Percentiles rank a stretch among this genome's conserved stretches.
phyloP scores from a whole-genome alignment of 92 coral and sea anemone species.

The Pocillopora meandrina region DNA sequence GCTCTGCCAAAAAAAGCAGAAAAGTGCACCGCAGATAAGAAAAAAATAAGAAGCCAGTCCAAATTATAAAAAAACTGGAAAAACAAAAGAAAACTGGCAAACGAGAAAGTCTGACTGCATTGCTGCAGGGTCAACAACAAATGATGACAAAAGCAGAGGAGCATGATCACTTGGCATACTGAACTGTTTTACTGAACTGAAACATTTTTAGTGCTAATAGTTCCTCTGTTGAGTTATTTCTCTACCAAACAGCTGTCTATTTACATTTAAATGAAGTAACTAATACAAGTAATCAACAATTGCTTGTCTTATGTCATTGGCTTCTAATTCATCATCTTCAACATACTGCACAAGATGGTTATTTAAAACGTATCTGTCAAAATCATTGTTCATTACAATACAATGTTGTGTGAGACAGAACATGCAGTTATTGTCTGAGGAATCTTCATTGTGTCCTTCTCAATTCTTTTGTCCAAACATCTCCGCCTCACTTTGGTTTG shows the following conservation, averaged over 20 bases:
- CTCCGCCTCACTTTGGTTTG: neutral
- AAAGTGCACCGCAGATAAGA: slow-evolving; percentile 21
- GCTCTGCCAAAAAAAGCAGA: slow-evolving; percentile 23
- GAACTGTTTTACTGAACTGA: neutral
- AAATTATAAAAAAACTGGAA: slow-evolving; percentile 12
- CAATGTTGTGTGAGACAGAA: slow-evolving; percentile 31
- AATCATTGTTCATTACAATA: neutral
- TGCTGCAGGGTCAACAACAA: slow-evolving; percentile 48
- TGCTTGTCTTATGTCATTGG: slow-evolving; percentile 15
- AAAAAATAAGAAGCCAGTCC: slow-evolving; percentile 34
- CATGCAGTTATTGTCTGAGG: neutral
- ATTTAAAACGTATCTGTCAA: neutral
- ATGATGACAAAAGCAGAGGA: slow-evolving; percentile 35
- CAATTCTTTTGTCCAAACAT: slow-evolving; percentile 1
- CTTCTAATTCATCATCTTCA: slow-evolving; percentile 8
- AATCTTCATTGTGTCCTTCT: neutral
- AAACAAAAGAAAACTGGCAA: slow-evolving; percentile 37
- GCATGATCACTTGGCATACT: slow-evolving; percentile 24
- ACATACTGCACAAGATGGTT: neutral
- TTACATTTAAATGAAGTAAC: too few species aligned
- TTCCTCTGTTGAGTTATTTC: neutral
- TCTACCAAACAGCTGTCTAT: too few species aligned
- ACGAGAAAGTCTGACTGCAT: slow-evolving; percentile 25
- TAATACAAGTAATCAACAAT: neutral
- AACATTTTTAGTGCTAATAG: neutral